Percentiles rank a stretch among this genome's conserved stretches.
Evolutionary conservation across 2,113 vertebrate species (phyloP).

Genomic region (Pampusana beccarii): DNA sequence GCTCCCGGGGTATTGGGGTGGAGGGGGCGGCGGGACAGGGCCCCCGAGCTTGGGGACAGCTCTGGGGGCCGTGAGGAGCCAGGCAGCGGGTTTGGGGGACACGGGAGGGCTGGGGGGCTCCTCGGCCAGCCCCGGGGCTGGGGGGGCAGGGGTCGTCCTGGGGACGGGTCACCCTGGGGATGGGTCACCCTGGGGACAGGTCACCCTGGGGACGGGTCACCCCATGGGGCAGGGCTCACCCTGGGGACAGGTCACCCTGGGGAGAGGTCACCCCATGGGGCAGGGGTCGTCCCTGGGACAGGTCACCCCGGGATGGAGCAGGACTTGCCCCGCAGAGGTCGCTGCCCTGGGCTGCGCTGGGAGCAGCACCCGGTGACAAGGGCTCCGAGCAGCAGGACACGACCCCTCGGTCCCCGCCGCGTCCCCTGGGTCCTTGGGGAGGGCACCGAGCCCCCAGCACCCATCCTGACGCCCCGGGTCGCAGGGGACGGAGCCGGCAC

Average conservation of each 20-base stretch:
- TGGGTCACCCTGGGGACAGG: no score
- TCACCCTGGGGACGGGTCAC: neutral
- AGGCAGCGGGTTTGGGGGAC: neutral
- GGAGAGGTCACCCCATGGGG: no score
- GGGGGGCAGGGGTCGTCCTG: neutral
- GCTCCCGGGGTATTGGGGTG: neutral
- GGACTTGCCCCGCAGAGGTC: no score
- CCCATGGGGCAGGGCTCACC: no score
- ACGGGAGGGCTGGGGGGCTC: rapidly evolving
- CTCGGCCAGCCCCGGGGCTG: neutral
- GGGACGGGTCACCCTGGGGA: neutral
- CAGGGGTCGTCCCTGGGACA: no score
- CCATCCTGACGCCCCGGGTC: neutral
- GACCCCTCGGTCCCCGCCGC: neutral
- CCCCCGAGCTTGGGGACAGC: neutral
- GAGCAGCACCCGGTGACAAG: rapidly evolving
- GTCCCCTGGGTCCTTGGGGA: neutral
- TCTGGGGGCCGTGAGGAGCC: rapidly evolving
- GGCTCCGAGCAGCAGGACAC: neutral
- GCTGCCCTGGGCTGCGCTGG: neutral
- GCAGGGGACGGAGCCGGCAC: neutral
- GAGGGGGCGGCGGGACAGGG: neutral
- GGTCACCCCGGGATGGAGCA: no score
- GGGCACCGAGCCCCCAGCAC: neutral
- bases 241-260: no score